Evolutionary conservation across 2,888 invertebrate genomes (phyloP).

Genomic region (Argyra leucocephala): DNA sequence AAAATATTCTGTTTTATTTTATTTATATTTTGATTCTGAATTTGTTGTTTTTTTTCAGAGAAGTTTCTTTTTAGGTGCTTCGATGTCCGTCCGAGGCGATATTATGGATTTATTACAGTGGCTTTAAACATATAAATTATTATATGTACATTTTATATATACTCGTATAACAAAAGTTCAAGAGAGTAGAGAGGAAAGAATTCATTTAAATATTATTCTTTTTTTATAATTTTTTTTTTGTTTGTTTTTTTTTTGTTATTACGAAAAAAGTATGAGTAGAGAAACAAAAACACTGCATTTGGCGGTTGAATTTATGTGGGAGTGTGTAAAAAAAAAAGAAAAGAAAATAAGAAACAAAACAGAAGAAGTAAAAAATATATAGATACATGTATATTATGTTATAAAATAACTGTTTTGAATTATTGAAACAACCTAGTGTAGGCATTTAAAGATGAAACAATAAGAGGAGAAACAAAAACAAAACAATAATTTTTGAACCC

Average conservation of each 20-base stretch:
- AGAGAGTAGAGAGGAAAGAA: background rate
- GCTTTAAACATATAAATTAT: too few species aligned
- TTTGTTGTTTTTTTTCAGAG: background rate
- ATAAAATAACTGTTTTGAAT: background rate
- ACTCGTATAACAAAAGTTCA: too few species aligned
- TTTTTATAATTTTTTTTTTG: background rate
- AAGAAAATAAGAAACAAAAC: background rate
- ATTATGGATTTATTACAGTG: too few species aligned
- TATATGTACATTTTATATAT: too few species aligned
- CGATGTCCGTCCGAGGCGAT: background rate
- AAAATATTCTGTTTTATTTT: background rate
- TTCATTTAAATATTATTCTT: background rate
- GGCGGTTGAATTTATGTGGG: conserved; percentile 6
- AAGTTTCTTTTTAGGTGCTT: background rate
- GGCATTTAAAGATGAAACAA: background rate
- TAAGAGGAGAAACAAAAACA: background rate
- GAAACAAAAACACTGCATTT: background rate
- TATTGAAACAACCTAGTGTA: too few species aligned
- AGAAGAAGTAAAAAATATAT: background rate
- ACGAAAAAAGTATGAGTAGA: background rate
- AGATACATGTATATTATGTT: background rate
- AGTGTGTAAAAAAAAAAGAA: background rate
- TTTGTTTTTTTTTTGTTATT: background rate
- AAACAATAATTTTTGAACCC: too few species aligned
- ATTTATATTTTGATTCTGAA: too few species aligned